A percentile compares a stretch with the other conserved stretches of the same genome.
These are phyloP conservation scores for Aplysia californica DNA, from an alignment of 1,140 invertebrate species.

Conservation along the genomic window DNA sequence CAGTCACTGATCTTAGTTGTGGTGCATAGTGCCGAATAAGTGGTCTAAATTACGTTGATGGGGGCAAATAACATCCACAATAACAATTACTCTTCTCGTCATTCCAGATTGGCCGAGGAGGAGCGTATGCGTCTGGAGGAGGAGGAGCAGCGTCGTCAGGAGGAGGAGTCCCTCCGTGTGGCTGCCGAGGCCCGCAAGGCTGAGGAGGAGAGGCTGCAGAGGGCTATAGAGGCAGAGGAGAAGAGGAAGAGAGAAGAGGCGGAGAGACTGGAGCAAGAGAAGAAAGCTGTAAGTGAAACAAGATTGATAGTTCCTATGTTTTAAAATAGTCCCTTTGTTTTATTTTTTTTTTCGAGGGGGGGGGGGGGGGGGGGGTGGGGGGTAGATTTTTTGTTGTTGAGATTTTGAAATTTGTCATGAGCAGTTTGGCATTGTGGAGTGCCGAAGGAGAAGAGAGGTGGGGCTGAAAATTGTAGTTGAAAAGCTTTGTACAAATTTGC, in stretches of 20 bases:
- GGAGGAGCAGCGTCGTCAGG: slow-evolving; percentile 52
- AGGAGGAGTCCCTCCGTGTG: slow-evolving; percentile 54
- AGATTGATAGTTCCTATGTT: no score
- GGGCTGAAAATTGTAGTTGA: no score
- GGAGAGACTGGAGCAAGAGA: slow-evolving; percentile 51
- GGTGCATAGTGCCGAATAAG: no score
- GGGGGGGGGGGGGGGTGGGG: not conserved
- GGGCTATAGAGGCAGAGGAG: slow-evolving; percentile 62
- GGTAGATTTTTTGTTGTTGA: not conserved
- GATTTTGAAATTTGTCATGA: not conserved
- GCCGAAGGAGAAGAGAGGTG: no score
- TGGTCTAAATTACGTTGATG: no score
- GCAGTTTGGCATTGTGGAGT: not conserved
- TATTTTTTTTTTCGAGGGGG: not conserved
- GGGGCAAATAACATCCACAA: no score
- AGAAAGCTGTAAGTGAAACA: slow-evolving; percentile 35
- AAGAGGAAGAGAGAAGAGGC: slow-evolving; percentile 55
- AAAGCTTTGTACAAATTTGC: no score
- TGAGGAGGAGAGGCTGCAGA: slow-evolving; percentile 59
- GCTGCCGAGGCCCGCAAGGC: slow-evolving; percentile 51
- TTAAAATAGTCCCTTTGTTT: not conserved
- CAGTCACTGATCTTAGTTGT: no score
- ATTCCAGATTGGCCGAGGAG: slow-evolving; percentile 57
- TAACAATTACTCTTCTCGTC: no score
- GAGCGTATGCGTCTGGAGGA: no score